phyloP scores from a whole-genome alignment of 2,888 invertebrate species.

The Agrilus biguttatus region DNA sequence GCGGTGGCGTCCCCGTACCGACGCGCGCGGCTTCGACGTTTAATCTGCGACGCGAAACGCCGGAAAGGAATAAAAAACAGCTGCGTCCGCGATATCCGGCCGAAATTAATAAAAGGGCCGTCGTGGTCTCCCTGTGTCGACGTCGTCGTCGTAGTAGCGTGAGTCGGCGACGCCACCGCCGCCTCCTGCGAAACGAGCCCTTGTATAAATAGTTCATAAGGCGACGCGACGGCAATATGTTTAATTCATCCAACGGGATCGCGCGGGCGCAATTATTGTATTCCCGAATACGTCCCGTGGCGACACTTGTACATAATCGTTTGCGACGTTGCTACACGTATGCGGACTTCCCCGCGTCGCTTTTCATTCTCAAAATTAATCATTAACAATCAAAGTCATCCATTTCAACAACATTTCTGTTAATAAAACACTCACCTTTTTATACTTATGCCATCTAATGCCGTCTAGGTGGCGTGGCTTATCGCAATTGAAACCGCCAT shows the following conservation, averaged over 20 bases:
- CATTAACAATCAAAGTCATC: too few relatives aligned
- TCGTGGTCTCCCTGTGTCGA: conserved; percentile 2
- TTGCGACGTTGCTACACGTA: conserved; percentile 20
- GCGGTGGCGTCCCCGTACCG: conserved; percentile 5
- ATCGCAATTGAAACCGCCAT: too few relatives aligned
- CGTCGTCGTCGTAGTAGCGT: background rate
- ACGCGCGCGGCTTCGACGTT: too few relatives aligned
- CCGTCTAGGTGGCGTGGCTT: too few relatives aligned
- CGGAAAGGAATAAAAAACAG: conserved; percentile 14
- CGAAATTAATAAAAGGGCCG: conserved; percentile 17
- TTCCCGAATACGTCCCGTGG: conserved; percentile 34
- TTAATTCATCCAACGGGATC: conserved; percentile 23
- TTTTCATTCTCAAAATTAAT: too few relatives aligned
- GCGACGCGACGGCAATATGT: conserved; percentile 19
- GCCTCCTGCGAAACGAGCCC: conserved; percentile 14
- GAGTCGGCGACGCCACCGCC: background rate
- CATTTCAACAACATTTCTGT: too few relatives aligned
- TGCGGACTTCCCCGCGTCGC: too few relatives aligned
- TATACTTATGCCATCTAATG: too few relatives aligned
- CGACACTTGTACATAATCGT: conserved; percentile 50
- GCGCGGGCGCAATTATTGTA: conserved; percentile 34
- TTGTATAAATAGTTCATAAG: conserved; percentile 15
- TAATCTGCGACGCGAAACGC: too few relatives aligned
- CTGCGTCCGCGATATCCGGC: conserved; percentile 17
- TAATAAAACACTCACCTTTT: too few relatives aligned